These are phyloP conservation scores for Bathynomus jamesi DNA, from an alignment of 1,140 invertebrate species.

Conservation along the genomic window DNA sequence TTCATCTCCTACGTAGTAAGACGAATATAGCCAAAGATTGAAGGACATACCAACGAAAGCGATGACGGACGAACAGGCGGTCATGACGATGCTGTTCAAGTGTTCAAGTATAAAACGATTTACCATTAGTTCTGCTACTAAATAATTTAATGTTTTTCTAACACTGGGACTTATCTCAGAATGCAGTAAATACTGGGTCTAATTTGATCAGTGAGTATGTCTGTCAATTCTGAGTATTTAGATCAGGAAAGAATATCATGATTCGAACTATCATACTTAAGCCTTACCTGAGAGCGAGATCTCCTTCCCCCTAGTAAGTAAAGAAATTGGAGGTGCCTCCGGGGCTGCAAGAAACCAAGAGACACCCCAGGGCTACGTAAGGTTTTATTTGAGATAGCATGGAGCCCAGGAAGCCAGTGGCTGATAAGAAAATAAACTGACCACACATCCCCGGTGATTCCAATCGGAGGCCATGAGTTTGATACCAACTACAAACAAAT, in stretches of 20 bases:
- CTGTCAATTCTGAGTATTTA: neutral
- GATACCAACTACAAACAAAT: neutral
- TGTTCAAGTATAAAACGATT: conserved; percentile 5
- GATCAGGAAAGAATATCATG: neutral
- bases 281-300: conserved; percentile 44
- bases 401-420: conserved; percentile 40
- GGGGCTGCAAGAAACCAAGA: conserved; percentile 43
- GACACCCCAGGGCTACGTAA: conserved; percentile 39
- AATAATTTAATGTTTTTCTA: neutral
- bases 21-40: conserved; percentile 43
- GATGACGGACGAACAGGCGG: conserved; percentile 42
- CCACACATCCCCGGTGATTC: conserved; percentile 43
- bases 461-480: conserved; percentile 42
- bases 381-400: conserved; percentile 37
- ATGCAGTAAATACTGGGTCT: neutral
- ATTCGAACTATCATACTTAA: neutral
- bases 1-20: conserved; percentile 38
- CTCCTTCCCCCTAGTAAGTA: conserved; percentile 45
- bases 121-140: conserved; percentile 4
- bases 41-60: conserved; percentile 44
- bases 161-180: neutral
- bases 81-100: conserved; percentile 45
- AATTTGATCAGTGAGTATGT: conserved; percentile 5
- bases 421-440: conserved; percentile 46
- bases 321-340: conserved; percentile 46